A percentile compares a stretch with the other conserved stretches of the same genome.
These are phyloP conservation scores for Hemibates koningsi DNA, from an alignment of 2,113 vertebrate genomes.

Conservation along the genomic window DNA sequence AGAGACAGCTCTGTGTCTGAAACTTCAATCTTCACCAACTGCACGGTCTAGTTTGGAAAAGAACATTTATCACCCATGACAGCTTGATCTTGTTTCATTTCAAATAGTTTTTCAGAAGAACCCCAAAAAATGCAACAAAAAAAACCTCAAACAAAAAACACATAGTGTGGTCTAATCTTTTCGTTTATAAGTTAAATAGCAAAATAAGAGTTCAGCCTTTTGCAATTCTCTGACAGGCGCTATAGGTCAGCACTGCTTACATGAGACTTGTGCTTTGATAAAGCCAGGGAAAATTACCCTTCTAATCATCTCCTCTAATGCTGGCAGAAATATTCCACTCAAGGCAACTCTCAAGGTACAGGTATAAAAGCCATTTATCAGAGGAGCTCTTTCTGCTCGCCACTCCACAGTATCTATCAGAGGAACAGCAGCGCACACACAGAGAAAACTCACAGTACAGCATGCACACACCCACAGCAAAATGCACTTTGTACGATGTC, in stretches of 20 bases:
- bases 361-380: slow-evolving; percentile 2
- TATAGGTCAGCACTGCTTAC: neutral
- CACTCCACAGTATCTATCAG: neutral
- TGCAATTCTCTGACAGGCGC: neutral
- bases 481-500: neutral
- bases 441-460: neutral
- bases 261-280: neutral
- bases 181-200: too few species aligned
- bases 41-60: neutral
- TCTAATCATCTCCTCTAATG: neutral
- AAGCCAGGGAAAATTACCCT: neutral
- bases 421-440: neutral
- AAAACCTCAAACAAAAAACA: neutral
- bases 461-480: neutral
- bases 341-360: neutral
- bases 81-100: neutral
- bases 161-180: neutral
- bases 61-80: neutral
- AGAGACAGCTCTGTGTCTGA: neutral
- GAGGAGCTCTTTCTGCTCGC: neutral
- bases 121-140: neutral
- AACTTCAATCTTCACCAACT: neutral
- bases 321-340: neutral
- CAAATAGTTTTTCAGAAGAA: neutral
- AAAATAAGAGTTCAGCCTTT: neutral